Evolutionary conservation across 2,113 vertebrate species (phyloP).

Genomic region (Tetraodon nigroviridis): DNA sequence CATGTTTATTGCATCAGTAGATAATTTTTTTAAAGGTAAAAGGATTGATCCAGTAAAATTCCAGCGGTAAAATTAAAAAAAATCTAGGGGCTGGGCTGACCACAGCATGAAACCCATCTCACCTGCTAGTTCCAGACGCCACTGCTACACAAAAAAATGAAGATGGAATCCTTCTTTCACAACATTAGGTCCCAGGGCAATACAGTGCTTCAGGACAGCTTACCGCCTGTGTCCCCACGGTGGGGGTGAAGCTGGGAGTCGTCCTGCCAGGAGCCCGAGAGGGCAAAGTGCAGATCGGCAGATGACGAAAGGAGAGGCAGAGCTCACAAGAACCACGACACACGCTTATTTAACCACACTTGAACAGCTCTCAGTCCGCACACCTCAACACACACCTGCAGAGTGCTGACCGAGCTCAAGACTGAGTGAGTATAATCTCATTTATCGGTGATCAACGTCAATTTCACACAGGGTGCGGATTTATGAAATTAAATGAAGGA

Average conservation of each 20-base stretch:
- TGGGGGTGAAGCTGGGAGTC: background rate
- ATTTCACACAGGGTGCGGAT: background rate
- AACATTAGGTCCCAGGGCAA: too few species aligned
- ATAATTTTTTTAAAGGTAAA: too few species aligned
- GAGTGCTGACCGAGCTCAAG: slow-evolving; percentile 10
- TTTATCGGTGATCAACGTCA: background rate
- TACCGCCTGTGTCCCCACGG: background rate
- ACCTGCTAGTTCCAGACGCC: too few species aligned
- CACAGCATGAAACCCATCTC: too few species aligned
- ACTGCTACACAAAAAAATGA: too few species aligned
- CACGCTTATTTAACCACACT: slow-evolving; percentile 12
- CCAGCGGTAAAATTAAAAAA: too few species aligned
- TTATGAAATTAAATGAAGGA: too few species aligned
- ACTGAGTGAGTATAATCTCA: slow-evolving; percentile 46
- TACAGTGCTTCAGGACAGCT: too few species aligned
- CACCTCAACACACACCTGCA: slow-evolving; percentile 11
- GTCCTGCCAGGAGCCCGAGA: slow-evolving; percentile 23
- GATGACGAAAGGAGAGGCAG: slow-evolving; percentile 13
- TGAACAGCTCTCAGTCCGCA: background rate
- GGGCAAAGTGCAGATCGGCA: slow-evolving; percentile 58
- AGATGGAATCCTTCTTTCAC: too few species aligned
- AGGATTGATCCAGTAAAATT: too few species aligned
- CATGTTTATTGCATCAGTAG: too few species aligned
- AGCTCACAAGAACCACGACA: slow-evolving; percentile 15
- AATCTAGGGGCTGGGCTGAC: too few species aligned